A percentile compares a stretch with the other conserved stretches of the same genome.
Conservation (phyloP, 2,888 invertebrate genomes). For the Caenorhabditis zanzibari region DNA sequence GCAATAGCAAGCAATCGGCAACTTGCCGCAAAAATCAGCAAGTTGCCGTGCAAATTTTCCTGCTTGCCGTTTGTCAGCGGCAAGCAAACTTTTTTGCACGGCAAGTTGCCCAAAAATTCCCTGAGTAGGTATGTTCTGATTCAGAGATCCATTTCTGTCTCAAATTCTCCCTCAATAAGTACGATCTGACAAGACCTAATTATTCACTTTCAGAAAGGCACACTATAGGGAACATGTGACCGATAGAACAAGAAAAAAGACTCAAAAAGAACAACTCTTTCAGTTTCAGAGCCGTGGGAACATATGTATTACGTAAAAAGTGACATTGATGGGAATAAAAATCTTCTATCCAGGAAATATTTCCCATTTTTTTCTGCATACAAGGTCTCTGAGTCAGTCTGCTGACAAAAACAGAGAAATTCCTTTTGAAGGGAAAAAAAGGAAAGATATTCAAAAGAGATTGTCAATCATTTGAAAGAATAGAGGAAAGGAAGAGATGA, state of each 20-base stretch:
- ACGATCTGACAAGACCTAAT: conserved; percentile 19
- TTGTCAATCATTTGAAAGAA: conserved; percentile 20
- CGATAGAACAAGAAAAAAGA: not conserved
- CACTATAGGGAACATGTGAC: not conserved
- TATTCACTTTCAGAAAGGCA: conserved; percentile 3
- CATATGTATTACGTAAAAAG: conserved; percentile 6
- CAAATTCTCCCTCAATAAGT: conserved; percentile 3
- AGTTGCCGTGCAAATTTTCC: too few relatives aligned
- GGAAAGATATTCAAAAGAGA: conserved; percentile 18
- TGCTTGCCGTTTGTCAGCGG: too few relatives aligned
- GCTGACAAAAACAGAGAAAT: conserved; percentile 24
- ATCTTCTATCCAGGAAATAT: conserved; percentile 10
- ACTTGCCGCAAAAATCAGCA: too few relatives aligned
- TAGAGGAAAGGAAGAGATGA: not conserved
- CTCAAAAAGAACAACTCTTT: not conserved
- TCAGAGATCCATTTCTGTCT: not conserved
- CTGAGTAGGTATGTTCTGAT: not conserved
- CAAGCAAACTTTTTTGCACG: too few relatives aligned
- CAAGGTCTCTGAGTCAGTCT: conserved; percentile 6
- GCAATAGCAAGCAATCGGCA: too few relatives aligned
- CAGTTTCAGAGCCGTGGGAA: conserved; percentile 11
- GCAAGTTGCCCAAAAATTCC: too few relatives aligned
- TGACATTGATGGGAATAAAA: conserved; percentile 8
- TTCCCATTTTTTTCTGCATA: not conserved
- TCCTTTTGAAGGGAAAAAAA: not conserved